phyloP scores from a whole-genome alignment of 2,888 invertebrate species.

The Ornithoptera alexandrae region DNA sequence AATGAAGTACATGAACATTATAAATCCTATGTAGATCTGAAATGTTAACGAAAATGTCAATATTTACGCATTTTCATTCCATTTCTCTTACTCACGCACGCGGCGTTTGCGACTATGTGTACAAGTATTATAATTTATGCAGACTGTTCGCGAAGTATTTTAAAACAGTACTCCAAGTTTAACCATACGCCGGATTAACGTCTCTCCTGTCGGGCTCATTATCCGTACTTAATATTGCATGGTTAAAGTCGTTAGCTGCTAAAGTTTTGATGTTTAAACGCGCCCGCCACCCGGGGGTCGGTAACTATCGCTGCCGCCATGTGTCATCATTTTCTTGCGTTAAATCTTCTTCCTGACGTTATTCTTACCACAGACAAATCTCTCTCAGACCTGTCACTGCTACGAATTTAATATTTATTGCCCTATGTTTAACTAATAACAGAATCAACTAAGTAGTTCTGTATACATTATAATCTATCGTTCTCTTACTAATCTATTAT shows the following conservation, averaged over 20 bases:
- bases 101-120: constrained; percentile 34
- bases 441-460: background rate
- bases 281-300: constrained; percentile 28
- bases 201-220: constrained; percentile 48
- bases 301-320: constrained; percentile 25
- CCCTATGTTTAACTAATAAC: constrained; percentile 11
- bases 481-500: background rate
- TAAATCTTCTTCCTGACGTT: constrained; percentile 28
- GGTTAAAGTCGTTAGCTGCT: constrained; percentile 41
- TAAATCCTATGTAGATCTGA: background rate
- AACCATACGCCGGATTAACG: constrained; percentile 45
- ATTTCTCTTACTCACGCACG: constrained; percentile 22
- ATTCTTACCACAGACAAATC: constrained; percentile 28
- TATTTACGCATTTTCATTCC: constrained; percentile 13
- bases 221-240: constrained; percentile 54
- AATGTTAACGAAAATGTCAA: constrained; percentile 2
- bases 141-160: constrained; percentile 40
- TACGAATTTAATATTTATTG: constrained; percentile 27
- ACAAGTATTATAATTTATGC: constrained; percentile 48
- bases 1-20: background rate
- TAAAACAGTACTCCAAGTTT: constrained; percentile 42
- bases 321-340: constrained; percentile 25
- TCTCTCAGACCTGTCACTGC: constrained; percentile 13
- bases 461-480: background rate
- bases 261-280: constrained; percentile 46